These are phyloP conservation scores for Chrysaora quinquecirrha DNA, from an alignment of 30 jellyfish, hydroid and myxozoan genomes.

Conservation along the genomic window DNA sequence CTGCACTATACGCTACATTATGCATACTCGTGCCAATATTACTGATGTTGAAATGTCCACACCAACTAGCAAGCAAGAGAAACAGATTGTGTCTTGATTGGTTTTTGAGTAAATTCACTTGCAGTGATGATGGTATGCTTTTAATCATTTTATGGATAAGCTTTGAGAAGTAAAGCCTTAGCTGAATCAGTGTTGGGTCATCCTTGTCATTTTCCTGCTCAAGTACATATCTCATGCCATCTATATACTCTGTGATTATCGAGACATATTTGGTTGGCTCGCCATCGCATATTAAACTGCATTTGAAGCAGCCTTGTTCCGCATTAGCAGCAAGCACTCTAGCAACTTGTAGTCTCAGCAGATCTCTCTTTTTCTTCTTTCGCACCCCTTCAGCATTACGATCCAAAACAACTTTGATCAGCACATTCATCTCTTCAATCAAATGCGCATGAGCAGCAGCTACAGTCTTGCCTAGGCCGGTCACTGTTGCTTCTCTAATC, in stretches of 20 bases:
- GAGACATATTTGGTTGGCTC: constrained; percentile 63
- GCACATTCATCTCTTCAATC: constrained; percentile 90
- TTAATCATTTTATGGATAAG: constrained; percentile 95
- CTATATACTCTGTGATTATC: constrained; percentile 84
- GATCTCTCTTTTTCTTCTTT: constrained; percentile 90
- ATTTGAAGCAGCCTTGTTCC: constrained; percentile 91
- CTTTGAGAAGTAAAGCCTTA: constrained; percentile 84
- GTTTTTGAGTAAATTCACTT: constrained; percentile 78
- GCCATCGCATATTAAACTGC: constrained; percentile 80
- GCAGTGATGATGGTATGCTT: constrained; percentile 89
- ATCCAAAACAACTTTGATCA: constrained; percentile 93
- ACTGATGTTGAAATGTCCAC: constrained; percentile 97
- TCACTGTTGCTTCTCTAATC: constrained; percentile 98
- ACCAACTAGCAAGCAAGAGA: constrained; percentile 95
- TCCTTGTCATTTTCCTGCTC: constrained; percentile 91
- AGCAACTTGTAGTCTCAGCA: constrained; percentile 90
- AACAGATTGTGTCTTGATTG: constrained; percentile 94
- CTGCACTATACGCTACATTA: constrained; percentile 85
- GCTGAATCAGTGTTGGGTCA: constrained; percentile 82
- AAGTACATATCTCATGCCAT: constrained; percentile 89
- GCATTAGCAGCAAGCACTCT: constrained; percentile 97
- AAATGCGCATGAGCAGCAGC: constrained; percentile 95
- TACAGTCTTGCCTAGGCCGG: constrained; percentile 95
- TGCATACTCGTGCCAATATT: constrained; percentile 81
- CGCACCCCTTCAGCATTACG: constrained; percentile 97